Base-by-base conservation (phyloP, 2,888 invertebrate species). In the Dryomyza anilis region DNA sequence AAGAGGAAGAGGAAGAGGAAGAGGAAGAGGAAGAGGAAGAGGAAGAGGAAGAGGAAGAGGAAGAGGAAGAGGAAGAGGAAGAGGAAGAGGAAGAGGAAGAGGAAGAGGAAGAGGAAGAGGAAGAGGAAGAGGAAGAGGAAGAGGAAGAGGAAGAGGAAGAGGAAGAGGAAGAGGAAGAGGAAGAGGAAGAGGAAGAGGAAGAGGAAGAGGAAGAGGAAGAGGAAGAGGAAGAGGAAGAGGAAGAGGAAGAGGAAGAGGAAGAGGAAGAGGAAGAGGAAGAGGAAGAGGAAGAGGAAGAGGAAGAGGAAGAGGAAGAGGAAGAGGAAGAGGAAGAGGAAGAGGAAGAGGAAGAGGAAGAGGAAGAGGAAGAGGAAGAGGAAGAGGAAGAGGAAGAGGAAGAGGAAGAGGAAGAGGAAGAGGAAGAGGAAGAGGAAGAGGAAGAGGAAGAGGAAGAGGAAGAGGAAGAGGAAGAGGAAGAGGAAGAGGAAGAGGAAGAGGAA, bases 251-350 rank as follows among this genome's bases (percentile, higher is more conserved):
- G 3, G 74, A 76, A 55, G 74, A 74, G 8, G 75, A 74, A 46
- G 77, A 78, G 25, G 75, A 74, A 14, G 76, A 74, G 7, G 74
- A 74, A 10, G 73, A 76, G 63, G 72, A 70, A 6, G 69, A 72
- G 61, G 75, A 69, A 70, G 81, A 68, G 69, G 74, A 70, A 64
- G 81, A 81, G 65, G 85, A 89, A 12, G 85, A 90, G 29, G 89
- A 89, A 74, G 87, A 87, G 57, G 89, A 92, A 73, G 90, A 91
- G 81, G 93, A 92, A n/a, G n/a, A n/a, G n/a, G 25, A 25, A 4
- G 21, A 6, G 21, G 6, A 23, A 48, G 19, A 7, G 48, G n/a
- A n/a, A n/a, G n/a, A n/a, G n/a, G n/a, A n/a, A n/a, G n/a, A n/a
- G n/a, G n/a, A n/a, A n/a, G n/a, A n/a, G n/a, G n/a, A n/a, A n/a